A percentile compares a stretch with the other conserved stretches of the same genome.
phyloP scores from a whole-genome alignment of 2,888 invertebrate genomes.

The Deroplatys truncata region DNA sequence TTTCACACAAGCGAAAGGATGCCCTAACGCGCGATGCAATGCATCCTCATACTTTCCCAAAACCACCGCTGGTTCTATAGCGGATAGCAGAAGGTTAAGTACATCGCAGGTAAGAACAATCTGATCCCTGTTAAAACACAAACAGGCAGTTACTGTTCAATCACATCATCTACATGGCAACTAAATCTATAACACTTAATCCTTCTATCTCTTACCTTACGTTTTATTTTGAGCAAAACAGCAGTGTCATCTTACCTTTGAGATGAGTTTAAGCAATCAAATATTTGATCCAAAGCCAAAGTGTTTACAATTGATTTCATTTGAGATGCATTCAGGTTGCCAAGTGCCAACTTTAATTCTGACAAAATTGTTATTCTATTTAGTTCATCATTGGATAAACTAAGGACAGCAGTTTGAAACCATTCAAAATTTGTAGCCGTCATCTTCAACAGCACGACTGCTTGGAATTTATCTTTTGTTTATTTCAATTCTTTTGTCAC shows the following conservation, averaged over 20 bases:
- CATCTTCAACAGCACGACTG: neutral
- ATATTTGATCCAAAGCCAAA: constrained; percentile 41
- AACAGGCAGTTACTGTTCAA: neutral
- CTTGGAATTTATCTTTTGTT: neutral
- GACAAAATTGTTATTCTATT: constrained; percentile 14
- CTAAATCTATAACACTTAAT: neutral
- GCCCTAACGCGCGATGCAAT: constrained; percentile 58
- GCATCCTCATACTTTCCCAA: constrained; percentile 56
- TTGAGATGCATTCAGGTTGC: constrained; percentile 10
- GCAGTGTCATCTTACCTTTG: constrained; percentile 42
- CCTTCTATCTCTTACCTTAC: neutral
- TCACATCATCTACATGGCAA: neutral
- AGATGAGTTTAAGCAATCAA: constrained; percentile 59
- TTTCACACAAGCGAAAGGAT: constrained; percentile 59
- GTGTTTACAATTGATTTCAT: constrained; percentile 2
- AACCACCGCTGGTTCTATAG: constrained; percentile 57
- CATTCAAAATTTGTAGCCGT: constrained; percentile 21
- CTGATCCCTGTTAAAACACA: constrained; percentile 49
- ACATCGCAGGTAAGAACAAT: constrained; percentile 62
- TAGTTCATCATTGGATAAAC: constrained; percentile 17
- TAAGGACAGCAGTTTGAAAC: constrained; percentile 16
- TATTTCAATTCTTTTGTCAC: neutral
- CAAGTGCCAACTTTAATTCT: constrained; percentile 23
- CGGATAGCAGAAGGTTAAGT: constrained; percentile 58
- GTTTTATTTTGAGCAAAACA: constrained; percentile 2